These are phyloP conservation scores for Drosophila histrio DNA, from an alignment of 2,888 invertebrate genomes.

Conservation along the genomic window DNA sequence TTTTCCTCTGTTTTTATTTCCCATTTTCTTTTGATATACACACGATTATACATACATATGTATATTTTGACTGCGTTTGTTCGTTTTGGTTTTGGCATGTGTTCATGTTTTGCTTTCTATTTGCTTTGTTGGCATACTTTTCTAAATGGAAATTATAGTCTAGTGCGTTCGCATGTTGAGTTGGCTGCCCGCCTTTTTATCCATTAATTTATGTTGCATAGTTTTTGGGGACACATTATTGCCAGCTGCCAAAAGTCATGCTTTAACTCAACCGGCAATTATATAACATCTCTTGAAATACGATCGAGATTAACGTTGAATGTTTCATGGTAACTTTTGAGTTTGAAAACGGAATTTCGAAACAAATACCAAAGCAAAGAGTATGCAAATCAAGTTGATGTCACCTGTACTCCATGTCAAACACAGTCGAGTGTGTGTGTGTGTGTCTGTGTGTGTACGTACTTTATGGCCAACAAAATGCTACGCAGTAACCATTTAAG, in stretches of 20 bases:
- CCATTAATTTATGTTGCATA: conserved; percentile 70
- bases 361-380: neutral
- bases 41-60: conserved; percentile 3
- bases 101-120: conserved; percentile 67
- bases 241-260: conserved; percentile 22
- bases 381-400: neutral
- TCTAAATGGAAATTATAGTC: conserved; percentile 77
- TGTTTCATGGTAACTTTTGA: too few species aligned
- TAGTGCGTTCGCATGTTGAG: conserved; percentile 63
- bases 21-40: conserved; percentile 11
- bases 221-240: conserved; percentile 42
- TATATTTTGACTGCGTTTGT: conserved; percentile 52
- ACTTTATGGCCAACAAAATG: neutral
- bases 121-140: conserved; percentile 75
- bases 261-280: neutral
- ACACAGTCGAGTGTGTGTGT: neutral
- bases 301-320: neutral
- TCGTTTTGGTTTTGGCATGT: conserved; percentile 19
- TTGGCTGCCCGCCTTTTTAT: conserved; percentile 49
- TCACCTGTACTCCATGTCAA: neutral
- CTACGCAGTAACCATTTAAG: neutral
- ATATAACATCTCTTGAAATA: neutral
- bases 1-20: conserved; percentile 40
- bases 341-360: too few species aligned
- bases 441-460: neutral